Evolutionary conservation across 2,888 invertebrate genomes (phyloP).

Genomic region (Lissonota sp.): DNA sequence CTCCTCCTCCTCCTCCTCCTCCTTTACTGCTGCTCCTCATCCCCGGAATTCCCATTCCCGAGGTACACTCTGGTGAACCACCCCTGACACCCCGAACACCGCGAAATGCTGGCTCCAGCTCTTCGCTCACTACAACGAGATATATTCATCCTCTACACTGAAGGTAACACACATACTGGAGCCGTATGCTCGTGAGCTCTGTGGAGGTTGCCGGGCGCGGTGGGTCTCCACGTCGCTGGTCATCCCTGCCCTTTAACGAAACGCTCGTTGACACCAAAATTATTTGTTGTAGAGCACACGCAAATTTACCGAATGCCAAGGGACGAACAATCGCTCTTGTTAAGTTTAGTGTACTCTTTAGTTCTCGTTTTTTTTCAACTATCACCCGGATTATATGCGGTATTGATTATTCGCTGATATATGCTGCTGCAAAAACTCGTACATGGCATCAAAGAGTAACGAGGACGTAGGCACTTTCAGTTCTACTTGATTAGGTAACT

Average conservation of each 20-base stretch:
- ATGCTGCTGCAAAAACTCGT: no score
- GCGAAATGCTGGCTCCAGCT: constrained; percentile 78
- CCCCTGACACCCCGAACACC: constrained; percentile 82
- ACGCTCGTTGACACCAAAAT: constrained; percentile 58
- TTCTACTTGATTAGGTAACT: no score
- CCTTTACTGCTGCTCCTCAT: constrained; percentile 32
- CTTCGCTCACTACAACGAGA: constrained; percentile 34
- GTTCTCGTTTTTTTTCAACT: no score
- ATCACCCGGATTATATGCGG: no score
- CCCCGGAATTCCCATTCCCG: constrained; percentile 67
- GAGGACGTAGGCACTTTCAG: no score
- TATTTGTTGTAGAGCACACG: constrained; percentile 55
- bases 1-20: constrained; percentile 40
- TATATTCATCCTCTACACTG: constrained; percentile 45
- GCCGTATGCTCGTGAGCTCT: constrained; percentile 49
- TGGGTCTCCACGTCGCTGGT: constrained; percentile 7
- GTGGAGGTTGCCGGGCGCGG: constrained; percentile 51
- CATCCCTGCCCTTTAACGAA: constrained; percentile 9
- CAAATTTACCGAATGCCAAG: constrained; percentile 41
- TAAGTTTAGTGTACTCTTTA: no score
- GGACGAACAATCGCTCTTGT: no score
- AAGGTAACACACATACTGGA: constrained; percentile 37
- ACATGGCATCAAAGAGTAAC: no score
- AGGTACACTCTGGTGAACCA: constrained; percentile 83
- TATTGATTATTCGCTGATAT: no score